phyloP scores from a whole-genome alignment of 2,113 vertebrate genomes.

The Lepisosteus osseus region DNA sequence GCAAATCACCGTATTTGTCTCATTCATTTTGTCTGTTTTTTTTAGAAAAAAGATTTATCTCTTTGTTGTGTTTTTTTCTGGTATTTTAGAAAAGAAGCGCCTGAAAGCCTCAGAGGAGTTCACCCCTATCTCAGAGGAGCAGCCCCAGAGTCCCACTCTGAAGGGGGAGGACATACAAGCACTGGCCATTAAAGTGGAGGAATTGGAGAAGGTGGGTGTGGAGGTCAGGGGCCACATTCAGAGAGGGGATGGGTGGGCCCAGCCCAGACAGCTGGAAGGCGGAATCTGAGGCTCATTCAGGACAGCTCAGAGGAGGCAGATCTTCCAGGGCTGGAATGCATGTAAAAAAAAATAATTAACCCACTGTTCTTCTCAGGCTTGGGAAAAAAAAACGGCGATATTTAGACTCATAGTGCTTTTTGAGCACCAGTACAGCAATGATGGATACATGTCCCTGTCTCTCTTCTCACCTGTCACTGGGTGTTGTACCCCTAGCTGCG shows the following conservation, averaged over 20 bases:
- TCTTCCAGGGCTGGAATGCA: too few relatives aligned
- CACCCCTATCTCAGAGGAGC: constrained; percentile 46
- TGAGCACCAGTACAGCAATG: neutral
- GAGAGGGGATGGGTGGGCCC: too few relatives aligned
- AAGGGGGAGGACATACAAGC: constrained; percentile 61
- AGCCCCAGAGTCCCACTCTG: constrained; percentile 37
- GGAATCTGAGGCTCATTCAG: too few relatives aligned
- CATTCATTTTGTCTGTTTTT: neutral
- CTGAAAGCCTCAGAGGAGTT: constrained; percentile 39
- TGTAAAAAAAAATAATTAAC: too few relatives aligned
- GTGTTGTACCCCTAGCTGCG: constrained; percentile 49
- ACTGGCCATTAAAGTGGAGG: constrained; percentile 58
- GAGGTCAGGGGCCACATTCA: too few relatives aligned
- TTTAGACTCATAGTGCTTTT: too few relatives aligned
- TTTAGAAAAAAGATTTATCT: too few relatives aligned
- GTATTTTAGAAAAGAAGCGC: constrained; percentile 63
- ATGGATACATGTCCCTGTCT: neutral
- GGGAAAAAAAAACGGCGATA: too few relatives aligned
- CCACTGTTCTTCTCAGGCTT: too few relatives aligned
- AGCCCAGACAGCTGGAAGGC: too few relatives aligned
- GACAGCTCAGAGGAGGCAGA: too few relatives aligned
- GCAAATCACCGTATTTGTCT: neutral
- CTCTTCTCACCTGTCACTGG: neutral
- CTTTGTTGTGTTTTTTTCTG: neutral
- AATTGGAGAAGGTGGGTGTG: constrained; percentile 66